A percentile compares a stretch with the other conserved stretches of the same genome.
phyloP scores from a whole-genome alignment of 2,113 vertebrate genomes.

The Corythornis madagascariensis region DNA sequence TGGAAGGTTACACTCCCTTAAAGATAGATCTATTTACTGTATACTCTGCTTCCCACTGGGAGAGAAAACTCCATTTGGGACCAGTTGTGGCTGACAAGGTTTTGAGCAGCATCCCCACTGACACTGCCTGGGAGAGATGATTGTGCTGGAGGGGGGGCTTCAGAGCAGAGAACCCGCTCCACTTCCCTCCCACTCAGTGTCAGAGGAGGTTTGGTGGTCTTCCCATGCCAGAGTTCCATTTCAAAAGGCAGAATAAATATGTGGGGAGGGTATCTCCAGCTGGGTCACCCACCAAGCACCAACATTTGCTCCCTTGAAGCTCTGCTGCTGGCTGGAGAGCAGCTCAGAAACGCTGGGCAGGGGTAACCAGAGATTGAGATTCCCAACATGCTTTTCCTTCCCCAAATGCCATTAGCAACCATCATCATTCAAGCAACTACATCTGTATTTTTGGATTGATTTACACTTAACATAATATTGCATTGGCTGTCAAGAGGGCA shows the following conservation, averaged over 20 bases:
- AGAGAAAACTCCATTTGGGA: not conserved
- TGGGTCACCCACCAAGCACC: not conserved
- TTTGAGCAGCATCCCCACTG: not conserved
- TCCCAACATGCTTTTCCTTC: conserved; percentile 11
- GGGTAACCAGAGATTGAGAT: not conserved
- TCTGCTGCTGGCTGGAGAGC: not conserved
- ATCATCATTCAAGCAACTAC: conserved; percentile 22
- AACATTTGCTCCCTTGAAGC: not conserved
- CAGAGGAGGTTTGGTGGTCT: not conserved
- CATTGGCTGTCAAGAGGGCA: conserved; percentile 64
- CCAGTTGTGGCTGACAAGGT: not conserved
- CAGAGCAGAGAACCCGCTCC: not conserved
- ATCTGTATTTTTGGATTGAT: conserved; percentile 61
- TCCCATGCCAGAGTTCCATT: not conserved
- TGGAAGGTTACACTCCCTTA: not conserved
- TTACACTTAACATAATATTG: conserved; percentile 57
- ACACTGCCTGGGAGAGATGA: not conserved
- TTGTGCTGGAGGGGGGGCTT: not conserved
- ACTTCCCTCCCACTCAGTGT: not conserved
- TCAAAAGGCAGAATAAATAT: not conserved
- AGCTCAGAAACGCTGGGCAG: not conserved
- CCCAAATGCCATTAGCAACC: conserved; percentile 39
- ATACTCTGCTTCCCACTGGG: not conserved
- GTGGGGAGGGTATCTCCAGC: not conserved
- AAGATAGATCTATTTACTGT: not conserved